phyloP scores from a whole-genome alignment of 2,888 invertebrate species.

The Zonitis immaculata region DNA sequence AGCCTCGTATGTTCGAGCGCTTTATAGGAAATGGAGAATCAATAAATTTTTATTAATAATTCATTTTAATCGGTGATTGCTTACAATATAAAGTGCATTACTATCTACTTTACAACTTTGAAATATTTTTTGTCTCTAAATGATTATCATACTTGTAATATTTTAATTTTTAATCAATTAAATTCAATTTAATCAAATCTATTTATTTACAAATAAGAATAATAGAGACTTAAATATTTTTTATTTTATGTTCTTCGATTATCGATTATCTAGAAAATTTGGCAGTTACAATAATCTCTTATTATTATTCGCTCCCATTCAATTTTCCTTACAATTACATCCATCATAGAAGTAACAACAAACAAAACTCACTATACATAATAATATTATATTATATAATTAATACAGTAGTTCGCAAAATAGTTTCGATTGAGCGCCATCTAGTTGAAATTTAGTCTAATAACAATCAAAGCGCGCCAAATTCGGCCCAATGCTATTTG shows the following conservation, averaged over 20 bases:
- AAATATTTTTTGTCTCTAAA: constrained; percentile 12
- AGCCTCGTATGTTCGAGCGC: no score
- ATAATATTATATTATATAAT: not conserved
- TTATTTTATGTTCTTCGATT: constrained; percentile 5
- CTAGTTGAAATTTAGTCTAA: no score
- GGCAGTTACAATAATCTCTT: constrained; percentile 13
- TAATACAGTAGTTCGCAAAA: no score
- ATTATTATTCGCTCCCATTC: not conserved
- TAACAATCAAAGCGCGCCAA: no score
- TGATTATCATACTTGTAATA: constrained; percentile 26
- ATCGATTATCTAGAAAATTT: no score
- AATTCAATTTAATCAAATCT: not conserved
- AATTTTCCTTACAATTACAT: not conserved
- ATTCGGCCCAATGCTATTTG: no score
- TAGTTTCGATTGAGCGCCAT: no score
- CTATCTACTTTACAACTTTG: constrained; percentile 23
- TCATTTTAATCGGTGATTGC: constrained; percentile 29
- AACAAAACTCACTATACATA: constrained; percentile 2
- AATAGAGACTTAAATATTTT: constrained; percentile 11
- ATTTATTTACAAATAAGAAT: constrained; percentile 20
- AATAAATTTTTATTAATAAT: constrained; percentile 19
- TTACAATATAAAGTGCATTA: constrained; percentile 32
- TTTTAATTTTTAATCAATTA: not conserved
- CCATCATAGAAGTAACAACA: constrained; percentile 9
- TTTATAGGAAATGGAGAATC: no score